Percentiles rank a stretch among this genome's conserved stretches.
phyloP scores from a whole-genome alignment of 1,140 invertebrate genomes.

The Drosophila burlai region DNA sequence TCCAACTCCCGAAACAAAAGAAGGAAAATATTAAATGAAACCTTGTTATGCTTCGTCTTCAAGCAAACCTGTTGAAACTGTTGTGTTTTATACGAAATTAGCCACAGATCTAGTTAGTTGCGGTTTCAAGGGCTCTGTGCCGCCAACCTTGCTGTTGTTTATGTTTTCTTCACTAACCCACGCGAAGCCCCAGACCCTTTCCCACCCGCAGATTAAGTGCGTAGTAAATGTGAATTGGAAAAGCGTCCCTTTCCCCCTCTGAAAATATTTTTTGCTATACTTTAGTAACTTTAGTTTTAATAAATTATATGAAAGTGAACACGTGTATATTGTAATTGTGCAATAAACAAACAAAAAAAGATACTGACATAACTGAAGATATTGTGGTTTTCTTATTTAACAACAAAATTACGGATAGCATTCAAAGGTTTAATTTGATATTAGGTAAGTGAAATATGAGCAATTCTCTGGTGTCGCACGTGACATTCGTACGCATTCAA shows the following conservation, averaged over 20 bases:
- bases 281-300: constrained; percentile 73
- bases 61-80: constrained; percentile 71
- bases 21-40: constrained; percentile 33
- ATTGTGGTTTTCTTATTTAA: not conserved
- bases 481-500: too few species aligned
- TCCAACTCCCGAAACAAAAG: constrained; percentile 32
- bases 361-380: constrained; percentile 76
- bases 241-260: constrained; percentile 14
- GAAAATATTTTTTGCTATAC: constrained; percentile 71
- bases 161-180: constrained; percentile 74
- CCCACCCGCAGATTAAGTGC: constrained; percentile 41
- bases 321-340: constrained; percentile 84
- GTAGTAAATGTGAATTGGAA: constrained; percentile 42
- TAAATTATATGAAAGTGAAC: constrained; percentile 82
- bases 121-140: constrained; percentile 49
- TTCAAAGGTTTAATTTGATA: too few species aligned
- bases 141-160: constrained; percentile 70
- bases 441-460: not conserved
- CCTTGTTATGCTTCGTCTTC: constrained; percentile 52
- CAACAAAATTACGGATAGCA: not conserved
- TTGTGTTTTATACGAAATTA: constrained; percentile 55
- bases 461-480: too few species aligned
- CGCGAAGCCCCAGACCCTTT: constrained; percentile 9
- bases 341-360: constrained; percentile 78
- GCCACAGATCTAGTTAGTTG: constrained; percentile 58